phyloP scores from a whole-genome alignment of 2,113 vertebrate species.

The Calyptommatus sinebrachiatus region DNA sequence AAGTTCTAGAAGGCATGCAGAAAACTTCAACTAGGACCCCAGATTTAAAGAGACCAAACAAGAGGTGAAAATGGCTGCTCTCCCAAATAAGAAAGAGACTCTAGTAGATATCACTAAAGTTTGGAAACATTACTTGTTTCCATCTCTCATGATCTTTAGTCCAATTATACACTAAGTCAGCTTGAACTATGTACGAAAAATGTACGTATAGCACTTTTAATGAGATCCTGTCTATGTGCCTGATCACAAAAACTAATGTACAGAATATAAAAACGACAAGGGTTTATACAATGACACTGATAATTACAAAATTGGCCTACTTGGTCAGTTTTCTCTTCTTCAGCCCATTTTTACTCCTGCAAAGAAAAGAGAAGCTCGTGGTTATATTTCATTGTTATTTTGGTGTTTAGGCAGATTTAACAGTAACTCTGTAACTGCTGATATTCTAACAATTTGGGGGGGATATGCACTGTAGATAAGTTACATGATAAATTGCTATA shows the following conservation, averaged over 20 bases:
- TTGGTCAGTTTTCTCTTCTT: conserved; percentile 97
- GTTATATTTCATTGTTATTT: not conserved
- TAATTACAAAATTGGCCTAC: conserved; percentile 70
- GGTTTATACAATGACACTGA: not conserved
- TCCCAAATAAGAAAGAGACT: not conserved
- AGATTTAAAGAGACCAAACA: not conserved
- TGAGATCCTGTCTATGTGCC: no score
- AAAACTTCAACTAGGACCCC: not conserved
- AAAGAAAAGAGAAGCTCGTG: conserved; percentile 51
- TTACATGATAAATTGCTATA: not conserved
- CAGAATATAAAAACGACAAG: no score
- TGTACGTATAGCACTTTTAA: no score
- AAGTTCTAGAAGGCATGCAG: not conserved
- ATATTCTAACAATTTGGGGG: not conserved
- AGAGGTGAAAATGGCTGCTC: not conserved
- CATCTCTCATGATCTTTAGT: no score
- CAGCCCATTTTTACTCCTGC: conserved; percentile 95
- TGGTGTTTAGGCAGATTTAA: not conserved
- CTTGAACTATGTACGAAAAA: no score
- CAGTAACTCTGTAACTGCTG: no score
- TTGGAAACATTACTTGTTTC: no score
- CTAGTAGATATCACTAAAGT: no score
- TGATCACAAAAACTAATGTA: no score
- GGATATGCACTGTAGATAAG: not conserved
- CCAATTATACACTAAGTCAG: no score